Evolutionary conservation across 2,888 invertebrate genomes (phyloP).

Genomic region (Drosophila borealis): DNA sequence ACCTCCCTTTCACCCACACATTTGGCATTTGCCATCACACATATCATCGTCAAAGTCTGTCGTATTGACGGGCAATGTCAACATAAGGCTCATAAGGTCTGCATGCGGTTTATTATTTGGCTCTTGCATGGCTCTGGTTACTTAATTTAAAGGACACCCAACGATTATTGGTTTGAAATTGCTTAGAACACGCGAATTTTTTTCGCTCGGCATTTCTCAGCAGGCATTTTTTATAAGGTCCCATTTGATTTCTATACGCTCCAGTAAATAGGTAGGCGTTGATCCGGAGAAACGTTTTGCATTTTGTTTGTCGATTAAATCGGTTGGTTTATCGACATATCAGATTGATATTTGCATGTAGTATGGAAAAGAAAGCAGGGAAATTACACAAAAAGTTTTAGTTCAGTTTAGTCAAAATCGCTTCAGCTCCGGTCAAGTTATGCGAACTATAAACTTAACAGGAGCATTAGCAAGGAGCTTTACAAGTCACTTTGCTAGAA

Average conservation of each 20-base stretch:
- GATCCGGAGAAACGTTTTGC: slow-evolving; percentile 64
- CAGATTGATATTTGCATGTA: slow-evolving; percentile 1
- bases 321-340: slow-evolving; percentile 7
- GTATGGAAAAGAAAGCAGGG: not conserved
- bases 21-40: slow-evolving; percentile 53
- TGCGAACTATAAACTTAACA: not conserved
- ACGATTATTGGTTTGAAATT: slow-evolving; percentile 78
- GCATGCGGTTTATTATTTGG: slow-evolving; percentile 48
- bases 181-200: slow-evolving; percentile 77
- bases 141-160: slow-evolving; percentile 81
- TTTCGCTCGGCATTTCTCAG: slow-evolving; percentile 39
- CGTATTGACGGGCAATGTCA: slow-evolving; percentile 56
- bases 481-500: not conserved
- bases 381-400: too few species aligned
- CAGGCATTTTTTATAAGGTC: slow-evolving; percentile 25
- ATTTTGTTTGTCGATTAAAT: slow-evolving; percentile 32
- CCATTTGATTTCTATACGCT: slow-evolving; percentile 46
- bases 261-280: slow-evolving; percentile 73
- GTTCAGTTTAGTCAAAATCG: not conserved
- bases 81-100: slow-evolving; percentile 39
- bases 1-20: slow-evolving; percentile 3
- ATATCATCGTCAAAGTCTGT: slow-evolving; percentile 42
- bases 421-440: not conserved
- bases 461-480: not conserved
- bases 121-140: slow-evolving; percentile 72